These are phyloP conservation scores for Palaemon carinicauda DNA, from an alignment of 1,140 invertebrate genomes.

Conservation along the genomic window DNA sequence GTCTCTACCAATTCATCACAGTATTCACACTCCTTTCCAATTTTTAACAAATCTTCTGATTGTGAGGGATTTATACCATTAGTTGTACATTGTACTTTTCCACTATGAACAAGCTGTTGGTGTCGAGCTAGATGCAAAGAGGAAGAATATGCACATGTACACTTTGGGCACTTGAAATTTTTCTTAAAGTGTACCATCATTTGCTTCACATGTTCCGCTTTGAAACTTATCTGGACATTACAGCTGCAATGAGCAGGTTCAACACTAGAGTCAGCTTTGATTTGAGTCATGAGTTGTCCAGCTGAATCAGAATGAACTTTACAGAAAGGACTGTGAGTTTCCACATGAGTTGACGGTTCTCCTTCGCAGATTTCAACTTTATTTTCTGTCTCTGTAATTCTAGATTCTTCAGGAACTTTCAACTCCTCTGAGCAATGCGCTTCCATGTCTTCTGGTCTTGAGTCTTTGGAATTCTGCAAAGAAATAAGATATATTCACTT, in stretches of 20 bases:
- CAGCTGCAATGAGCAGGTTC: slow-evolving; percentile 3
- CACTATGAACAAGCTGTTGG: slow-evolving; percentile 24
- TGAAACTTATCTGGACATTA: not conserved
- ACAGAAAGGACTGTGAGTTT: no score
- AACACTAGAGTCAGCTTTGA: no score
- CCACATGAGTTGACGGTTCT: not conserved
- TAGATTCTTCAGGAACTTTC: no score
- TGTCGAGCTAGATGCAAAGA: slow-evolving; percentile 27
- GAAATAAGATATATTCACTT: no score
- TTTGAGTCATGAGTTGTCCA: not conserved
- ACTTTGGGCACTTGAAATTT: slow-evolving; percentile 31
- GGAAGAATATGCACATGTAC: slow-evolving; percentile 20
- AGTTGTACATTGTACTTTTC: not conserved
- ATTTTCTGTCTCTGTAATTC: no score
- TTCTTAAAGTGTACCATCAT: slow-evolving; percentile 9
- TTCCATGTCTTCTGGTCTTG: no score
- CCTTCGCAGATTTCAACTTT: no score
- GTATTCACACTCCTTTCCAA: not conserved
- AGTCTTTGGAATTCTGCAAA: no score
- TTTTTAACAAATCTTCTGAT: not conserved
- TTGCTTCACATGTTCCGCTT: slow-evolving; percentile 20
- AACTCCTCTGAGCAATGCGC: no score
- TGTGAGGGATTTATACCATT: not conserved
- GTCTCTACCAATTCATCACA: not conserved
- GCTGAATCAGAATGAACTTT: not conserved